A percentile compares a stretch with the other conserved stretches of the same genome.
These are phyloP conservation scores for Aplidium turbinatum DNA, from an alignment of 23 tunicate species.

Conservation along the genomic window DNA sequence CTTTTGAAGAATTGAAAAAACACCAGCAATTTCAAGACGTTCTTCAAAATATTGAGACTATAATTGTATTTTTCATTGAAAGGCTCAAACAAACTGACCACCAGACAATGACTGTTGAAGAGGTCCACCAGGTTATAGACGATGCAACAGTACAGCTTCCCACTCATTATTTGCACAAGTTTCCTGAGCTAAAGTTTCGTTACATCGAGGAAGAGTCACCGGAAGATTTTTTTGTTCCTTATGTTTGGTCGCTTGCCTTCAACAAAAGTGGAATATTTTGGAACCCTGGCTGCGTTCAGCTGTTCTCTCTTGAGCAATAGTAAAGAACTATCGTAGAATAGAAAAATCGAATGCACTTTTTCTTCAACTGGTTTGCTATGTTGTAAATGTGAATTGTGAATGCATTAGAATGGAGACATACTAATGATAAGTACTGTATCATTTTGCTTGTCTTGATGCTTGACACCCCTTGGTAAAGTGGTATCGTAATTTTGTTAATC, in stretches of 20 bases:
- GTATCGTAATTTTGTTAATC: too few species aligned
- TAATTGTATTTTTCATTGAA: slow-evolving; percentile 61
- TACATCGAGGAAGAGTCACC: slow-evolving; percentile 94
- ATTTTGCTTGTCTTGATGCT: too few species aligned
- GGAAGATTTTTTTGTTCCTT: slow-evolving; percentile 96
- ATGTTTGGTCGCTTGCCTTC: slow-evolving; percentile 89
- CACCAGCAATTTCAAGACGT: slow-evolving; percentile 70
- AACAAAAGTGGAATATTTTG: slow-evolving; percentile 83
- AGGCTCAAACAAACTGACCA: slow-evolving; percentile 48
- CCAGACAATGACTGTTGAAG: slow-evolving; percentile 46
- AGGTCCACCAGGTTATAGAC: slow-evolving; percentile 69
- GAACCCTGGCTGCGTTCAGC: slow-evolving; percentile 91
- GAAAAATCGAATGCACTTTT: too few species aligned
- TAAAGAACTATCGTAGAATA: too few species aligned
- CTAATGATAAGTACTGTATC: too few species aligned
- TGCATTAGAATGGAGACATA: too few species aligned
- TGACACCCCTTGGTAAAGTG: too few species aligned
- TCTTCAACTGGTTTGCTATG: too few species aligned
- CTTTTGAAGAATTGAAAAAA: slow-evolving; percentile 47
- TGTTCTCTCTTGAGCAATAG: slow-evolving; percentile 65
- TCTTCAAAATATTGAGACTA: slow-evolving; percentile 79
- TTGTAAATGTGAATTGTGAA: too few species aligned
- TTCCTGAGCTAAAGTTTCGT: slow-evolving; percentile 80
- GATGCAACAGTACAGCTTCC: slow-evolving; percentile 84
- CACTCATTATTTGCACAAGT: slow-evolving; percentile 65